Base-by-base conservation (phyloP, 2,888 invertebrate species). In the Rhamphomyia laevipes region DNA sequence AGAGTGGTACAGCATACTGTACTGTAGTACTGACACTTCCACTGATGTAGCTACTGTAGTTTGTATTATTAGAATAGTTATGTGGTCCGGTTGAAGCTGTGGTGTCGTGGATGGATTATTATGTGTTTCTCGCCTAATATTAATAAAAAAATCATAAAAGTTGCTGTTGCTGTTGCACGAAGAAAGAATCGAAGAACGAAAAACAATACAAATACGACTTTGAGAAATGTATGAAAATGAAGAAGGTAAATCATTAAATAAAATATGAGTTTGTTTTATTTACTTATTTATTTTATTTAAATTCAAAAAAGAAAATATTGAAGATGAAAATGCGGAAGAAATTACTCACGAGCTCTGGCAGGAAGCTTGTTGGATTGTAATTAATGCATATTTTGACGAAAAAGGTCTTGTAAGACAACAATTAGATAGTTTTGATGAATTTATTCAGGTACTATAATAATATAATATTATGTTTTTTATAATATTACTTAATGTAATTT, bases 301-400 rank as follows among this genome's bases (percentile, higher is more conserved):
- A 11, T 13, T 46, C 16, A 2, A 18, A 17, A 21, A 49, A 72
- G 72, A 73, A 54, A 57, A 68, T 48, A 86, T 79, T 68, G 90
- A 89, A 56, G 90, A 91, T 63, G 88, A 89, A 63, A 90, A 90
- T 66, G 82, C 82, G 12, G 95, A 93, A 69, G 97, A 99, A 73
- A 95, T 99, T 62, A 92, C 94, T 31, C 86, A 94, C 7, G 97
- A 99, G 67, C 74, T 97, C 56, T 99, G 99, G 99, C 97, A 99
- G 72, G 97, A 97, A 76, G 99, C 99, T 42, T 99, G 99, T 64
- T 99, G 99, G 99, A 96, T 99, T 64, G 97, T 99, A 53, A 99
- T 99, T 65, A 96, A 96, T 67, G 94, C 99, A 0, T 99, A 99
- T 72, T 99, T 99, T 66, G 99, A 99, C 67, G 99, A 99, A 69